A percentile compares a stretch with the other conserved stretches of the same genome.
Conservation (phyloP, 2,113 vertebrate species). For the Geococcyx californianus region DNA sequence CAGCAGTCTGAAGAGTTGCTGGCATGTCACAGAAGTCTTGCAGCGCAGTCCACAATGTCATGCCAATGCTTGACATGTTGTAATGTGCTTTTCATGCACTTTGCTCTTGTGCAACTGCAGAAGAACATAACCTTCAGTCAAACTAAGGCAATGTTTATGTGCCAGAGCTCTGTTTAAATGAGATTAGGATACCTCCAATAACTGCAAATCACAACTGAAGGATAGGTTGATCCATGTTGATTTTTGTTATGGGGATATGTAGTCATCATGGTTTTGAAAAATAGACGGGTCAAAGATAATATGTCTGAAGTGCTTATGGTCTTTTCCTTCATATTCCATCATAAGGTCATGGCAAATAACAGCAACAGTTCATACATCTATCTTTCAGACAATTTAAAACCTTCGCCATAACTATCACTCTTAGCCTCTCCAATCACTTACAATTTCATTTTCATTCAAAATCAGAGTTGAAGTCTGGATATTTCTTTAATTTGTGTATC, state of each 20-base stretch:
- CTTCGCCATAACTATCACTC: background rate
- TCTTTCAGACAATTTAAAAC: slow-evolving; percentile 23
- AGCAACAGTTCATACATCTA: background rate
- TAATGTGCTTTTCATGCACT: background rate
- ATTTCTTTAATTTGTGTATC: background rate
- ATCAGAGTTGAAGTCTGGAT: background rate
- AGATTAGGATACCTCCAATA: background rate
- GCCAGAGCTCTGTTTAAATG: background rate
- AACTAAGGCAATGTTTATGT: background rate
- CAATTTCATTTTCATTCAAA: background rate
- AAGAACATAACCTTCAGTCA: background rate
- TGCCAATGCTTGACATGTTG: background rate
- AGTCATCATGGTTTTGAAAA: background rate
- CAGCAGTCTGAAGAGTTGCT: background rate
- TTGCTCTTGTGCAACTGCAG: background rate
- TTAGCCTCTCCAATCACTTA: background rate
- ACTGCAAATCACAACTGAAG: background rate
- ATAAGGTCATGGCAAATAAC: background rate
- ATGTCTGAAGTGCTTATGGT: background rate
- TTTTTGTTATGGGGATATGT: background rate
- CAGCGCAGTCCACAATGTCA: background rate
- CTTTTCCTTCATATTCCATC: background rate
- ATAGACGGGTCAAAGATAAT: background rate
- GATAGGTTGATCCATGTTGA: background rate
- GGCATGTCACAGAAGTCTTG: background rate